Conservation (phyloP, 2,888 invertebrate genomes). For the Thumatha senex region DNA sequence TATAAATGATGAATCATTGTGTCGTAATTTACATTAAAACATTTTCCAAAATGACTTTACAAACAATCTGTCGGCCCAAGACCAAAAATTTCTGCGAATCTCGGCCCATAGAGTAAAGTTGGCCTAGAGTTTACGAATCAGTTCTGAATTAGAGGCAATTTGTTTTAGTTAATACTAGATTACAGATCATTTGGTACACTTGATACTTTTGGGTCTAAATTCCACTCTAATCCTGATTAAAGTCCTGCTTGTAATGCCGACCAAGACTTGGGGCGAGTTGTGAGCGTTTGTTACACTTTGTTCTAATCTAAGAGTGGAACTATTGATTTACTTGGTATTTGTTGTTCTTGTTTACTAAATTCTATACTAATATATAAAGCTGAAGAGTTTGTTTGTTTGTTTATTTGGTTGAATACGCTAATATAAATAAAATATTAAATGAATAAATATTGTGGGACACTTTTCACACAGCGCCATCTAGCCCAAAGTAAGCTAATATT, state of each 20-base stretch:
- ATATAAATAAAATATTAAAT: too few relatives aligned
- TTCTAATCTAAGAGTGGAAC: background rate
- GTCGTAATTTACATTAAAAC: background rate
- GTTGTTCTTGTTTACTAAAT: too few relatives aligned
- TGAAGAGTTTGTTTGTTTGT: too few relatives aligned
- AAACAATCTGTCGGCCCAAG: constrained; percentile 10
- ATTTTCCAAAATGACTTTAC: background rate
- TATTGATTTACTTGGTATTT: too few relatives aligned
- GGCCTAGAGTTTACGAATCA: constrained; percentile 4
- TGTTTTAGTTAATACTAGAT: constrained; percentile 17
- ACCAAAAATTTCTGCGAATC: constrained; percentile 5
- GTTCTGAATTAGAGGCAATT: constrained; percentile 12
- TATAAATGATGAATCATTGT: too few relatives aligned
- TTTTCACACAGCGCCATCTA: too few relatives aligned
- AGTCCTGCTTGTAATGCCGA: constrained; percentile 4
- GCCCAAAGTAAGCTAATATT: too few relatives aligned
- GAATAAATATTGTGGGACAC: too few relatives aligned
- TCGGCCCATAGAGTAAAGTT: constrained; percentile 5
- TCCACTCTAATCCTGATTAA: constrained; percentile 12
- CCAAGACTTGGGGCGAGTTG: background rate
- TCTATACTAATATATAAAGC: too few relatives aligned
- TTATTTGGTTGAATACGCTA: too few relatives aligned
- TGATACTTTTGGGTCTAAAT: constrained; percentile 10
- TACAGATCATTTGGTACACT: constrained; percentile 11
- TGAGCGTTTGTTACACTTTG: constrained; percentile 7